A percentile compares a stretch with the other conserved stretches of the same genome.
Conservation (phyloP, 2,797 vertebrate species). For the Bovichtus variegatus region DNA sequence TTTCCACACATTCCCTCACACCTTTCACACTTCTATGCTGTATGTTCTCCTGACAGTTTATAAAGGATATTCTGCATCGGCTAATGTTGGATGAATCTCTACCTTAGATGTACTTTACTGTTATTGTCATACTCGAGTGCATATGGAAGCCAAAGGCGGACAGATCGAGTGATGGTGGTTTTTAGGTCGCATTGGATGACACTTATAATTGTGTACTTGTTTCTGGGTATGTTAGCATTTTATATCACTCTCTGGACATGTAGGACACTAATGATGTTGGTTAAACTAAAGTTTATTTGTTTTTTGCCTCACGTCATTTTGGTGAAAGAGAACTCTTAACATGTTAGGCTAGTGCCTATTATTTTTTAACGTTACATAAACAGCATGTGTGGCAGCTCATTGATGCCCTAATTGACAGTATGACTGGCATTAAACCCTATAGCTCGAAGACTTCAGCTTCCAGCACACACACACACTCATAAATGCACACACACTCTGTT, state of each 20-base stretch:
- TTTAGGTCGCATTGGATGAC: not conserved
- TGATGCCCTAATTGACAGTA: conserved; percentile 18
- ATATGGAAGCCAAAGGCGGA: not conserved
- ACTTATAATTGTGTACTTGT: not conserved
- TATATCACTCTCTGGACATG: not conserved
- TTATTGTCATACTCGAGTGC: conserved; percentile 7
- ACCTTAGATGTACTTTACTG: not conserved
- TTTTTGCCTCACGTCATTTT: too few species aligned
- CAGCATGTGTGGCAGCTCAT: conserved; percentile 16
- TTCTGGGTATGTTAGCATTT: not conserved
- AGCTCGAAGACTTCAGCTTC: conserved; percentile 11
- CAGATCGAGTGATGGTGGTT: not conserved
- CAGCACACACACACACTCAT: not conserved
- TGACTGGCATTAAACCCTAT: conserved; percentile 27
- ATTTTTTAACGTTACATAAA: not conserved
- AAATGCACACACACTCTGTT: conserved; percentile 14
- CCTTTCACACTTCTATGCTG: conserved; percentile 31
- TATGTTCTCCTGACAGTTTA: conserved; percentile 5
- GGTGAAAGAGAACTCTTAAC: not conserved
- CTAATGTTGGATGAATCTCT: conserved; percentile 18
- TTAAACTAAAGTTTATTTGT: too few species aligned
- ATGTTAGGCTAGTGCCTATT: conserved; percentile 19
- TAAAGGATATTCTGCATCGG: not conserved
- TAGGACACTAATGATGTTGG: not conserved
- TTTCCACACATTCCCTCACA: conserved; percentile 47